Evolutionary conservation across 1,140 invertebrate genomes (phyloP), one percentile per base, ranked within the genome.

Genomic region (Archivesica marissinica): DNA sequence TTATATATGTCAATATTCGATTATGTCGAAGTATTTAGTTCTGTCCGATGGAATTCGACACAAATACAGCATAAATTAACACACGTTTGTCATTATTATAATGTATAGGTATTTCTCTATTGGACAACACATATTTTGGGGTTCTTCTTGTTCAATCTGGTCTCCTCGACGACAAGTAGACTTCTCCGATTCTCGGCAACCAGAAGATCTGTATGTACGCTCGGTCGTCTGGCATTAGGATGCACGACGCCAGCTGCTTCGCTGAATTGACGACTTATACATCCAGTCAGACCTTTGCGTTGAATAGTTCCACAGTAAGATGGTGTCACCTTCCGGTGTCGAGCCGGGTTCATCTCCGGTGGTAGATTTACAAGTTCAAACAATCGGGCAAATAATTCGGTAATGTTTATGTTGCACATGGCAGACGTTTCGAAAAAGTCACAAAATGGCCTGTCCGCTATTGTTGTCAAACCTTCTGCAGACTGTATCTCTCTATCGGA

Each of bases 281-380:
- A 97, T 56, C 68, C 68, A 47, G 30, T 30, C 13, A 64, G 9
- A 7, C 59, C 56, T 11, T 15, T 44, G 4, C 4, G 39, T 28
- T n/a, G 41, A 23, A 25, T 54, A 15, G 1, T 50, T 23, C 23
- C 77, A 11, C 28, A 0, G 68, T 79, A 93, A 4, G 86, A 88
- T 17, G 93, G 91, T 59, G 91, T 89, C 9, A 94, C 91, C 80
- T 91, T 91, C 72, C 94, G 96, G 92, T 97, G 97, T 90, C 97
- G 96, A 90, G 97, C 97, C 0, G 97, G 97, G n/a, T 97, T 97
- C 97, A 97, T 97, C 94, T 97, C 97, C 88, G 96, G 92, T 0
- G 97, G 97, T 72, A 97, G 93, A 90, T 97, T 96, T 11, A 97
- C 96, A 13, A 97, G 95, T 52, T 96, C 95, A 92, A 97, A 97